phyloP scores from a whole-genome alignment of 2,113 vertebrate species.

The Ramphastos sulfuratus region DNA sequence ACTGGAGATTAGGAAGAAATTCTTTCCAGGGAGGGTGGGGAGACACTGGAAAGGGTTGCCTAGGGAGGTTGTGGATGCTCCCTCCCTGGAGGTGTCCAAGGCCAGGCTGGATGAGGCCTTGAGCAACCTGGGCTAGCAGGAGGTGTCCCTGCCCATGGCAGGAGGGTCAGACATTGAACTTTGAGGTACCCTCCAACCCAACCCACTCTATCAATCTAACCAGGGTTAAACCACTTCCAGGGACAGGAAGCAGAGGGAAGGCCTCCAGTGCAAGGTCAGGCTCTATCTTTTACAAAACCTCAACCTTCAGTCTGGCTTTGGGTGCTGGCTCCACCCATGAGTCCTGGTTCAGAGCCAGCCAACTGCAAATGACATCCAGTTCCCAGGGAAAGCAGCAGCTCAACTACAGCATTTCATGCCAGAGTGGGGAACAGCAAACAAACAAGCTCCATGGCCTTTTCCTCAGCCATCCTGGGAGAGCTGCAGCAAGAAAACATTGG shows the following conservation, averaged over 20 bases:
- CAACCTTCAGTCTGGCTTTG: background rate
- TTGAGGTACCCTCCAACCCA: no score
- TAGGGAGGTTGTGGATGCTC: no score
- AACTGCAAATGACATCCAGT: background rate
- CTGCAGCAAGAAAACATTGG: background rate
- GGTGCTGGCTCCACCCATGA: background rate
- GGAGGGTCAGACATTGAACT: no score
- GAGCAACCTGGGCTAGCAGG: no score
- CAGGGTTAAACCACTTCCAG: rapidly evolving
- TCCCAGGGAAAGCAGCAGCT: background rate
- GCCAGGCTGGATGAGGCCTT: no score
- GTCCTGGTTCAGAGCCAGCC: background rate
- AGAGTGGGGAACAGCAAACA: no score
- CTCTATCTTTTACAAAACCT: background rate
- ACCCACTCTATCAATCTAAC: no score
- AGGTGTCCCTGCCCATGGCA: no score
- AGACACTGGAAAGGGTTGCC: no score
- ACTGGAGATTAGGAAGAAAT: no score
- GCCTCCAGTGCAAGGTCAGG: background rate
- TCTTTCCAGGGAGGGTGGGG: no score
- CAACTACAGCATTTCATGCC: background rate
- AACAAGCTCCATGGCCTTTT: background rate
- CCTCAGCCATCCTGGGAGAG: background rate
- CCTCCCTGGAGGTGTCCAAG: no score
- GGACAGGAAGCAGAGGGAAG: background rate